phyloP scores from a whole-genome alignment of 2,888 invertebrate genomes.

The Agapostemon virescens region DNA sequence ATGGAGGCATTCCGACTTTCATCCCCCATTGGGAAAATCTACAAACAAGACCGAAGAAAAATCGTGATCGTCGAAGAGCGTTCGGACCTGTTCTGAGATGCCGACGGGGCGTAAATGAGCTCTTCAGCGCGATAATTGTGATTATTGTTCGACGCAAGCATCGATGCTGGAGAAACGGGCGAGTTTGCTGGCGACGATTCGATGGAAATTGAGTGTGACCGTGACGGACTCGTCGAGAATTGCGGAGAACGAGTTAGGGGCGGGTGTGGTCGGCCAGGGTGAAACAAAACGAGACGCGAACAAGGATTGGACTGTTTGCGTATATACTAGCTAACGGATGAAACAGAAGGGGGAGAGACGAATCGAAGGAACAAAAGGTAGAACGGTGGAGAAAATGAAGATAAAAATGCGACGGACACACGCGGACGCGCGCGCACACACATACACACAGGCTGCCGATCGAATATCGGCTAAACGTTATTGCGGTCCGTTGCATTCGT shows the following conservation, averaged over 20 bases:
- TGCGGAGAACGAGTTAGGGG: neutral
- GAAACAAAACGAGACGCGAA: slow-evolving; percentile 4
- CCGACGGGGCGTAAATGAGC: slow-evolving; percentile 4
- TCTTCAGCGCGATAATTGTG: slow-evolving; percentile 32
- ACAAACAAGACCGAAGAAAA: no score
- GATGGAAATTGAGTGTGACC: slow-evolving; percentile 40
- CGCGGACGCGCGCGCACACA: neutral
- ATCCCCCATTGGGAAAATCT: no score
- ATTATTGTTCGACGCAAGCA: slow-evolving; percentile 1
- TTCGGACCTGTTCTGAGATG: neutral
- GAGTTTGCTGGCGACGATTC: slow-evolving; percentile 28
- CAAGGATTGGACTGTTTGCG: slow-evolving; percentile 6
- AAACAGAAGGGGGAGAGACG: slow-evolving; percentile 1
- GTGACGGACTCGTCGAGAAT: neutral
- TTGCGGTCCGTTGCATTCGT: slow-evolving; percentile 57
- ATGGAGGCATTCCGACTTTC: no score
- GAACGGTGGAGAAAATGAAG: slow-evolving; percentile 10
- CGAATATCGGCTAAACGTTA: slow-evolving; percentile 65
- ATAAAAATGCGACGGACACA: slow-evolving; percentile 27
- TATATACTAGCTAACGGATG: slow-evolving; percentile 33
- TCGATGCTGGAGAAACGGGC: slow-evolving; percentile 23
- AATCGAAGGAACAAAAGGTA: slow-evolving; percentile 7
- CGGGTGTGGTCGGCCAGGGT: neutral
- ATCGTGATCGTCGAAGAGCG: neutral
- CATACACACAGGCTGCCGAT: slow-evolving; percentile 38